Conservation (phyloP, 1,140 invertebrate genomes). For the Chironomus striatipennis region DNA sequence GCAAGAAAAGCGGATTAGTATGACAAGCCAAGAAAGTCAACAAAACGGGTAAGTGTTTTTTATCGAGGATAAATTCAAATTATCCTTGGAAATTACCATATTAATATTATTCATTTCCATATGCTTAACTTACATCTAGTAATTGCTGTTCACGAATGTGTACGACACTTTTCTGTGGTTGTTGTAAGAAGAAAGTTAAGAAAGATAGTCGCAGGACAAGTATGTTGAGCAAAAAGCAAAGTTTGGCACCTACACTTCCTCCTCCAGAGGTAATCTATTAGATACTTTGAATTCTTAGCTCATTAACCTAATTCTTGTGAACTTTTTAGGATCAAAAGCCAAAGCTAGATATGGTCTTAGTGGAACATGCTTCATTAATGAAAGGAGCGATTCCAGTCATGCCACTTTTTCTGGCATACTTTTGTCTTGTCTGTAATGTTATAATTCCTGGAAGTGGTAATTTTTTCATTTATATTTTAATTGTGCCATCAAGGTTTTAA, state of each 20-base stretch:
- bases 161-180: slow-evolving; percentile 29
- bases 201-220: slow-evolving; percentile 48
- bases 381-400: slow-evolving; percentile 82
- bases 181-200: slow-evolving; percentile 37
- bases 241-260: slow-evolving; percentile 48
- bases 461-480: slow-evolving; percentile 29
- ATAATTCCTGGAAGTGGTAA: slow-evolving; percentile 76
- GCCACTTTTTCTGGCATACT: slow-evolving; percentile 70
- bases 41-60: not conserved
- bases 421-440: slow-evolving; percentile 79
- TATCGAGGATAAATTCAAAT: slow-evolving; percentile 28
- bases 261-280: slow-evolving; percentile 44
- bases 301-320: slow-evolving; percentile 19
- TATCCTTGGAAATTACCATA: slow-evolving; percentile 27
- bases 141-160: slow-evolving; percentile 28
- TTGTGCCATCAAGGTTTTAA: not conserved
- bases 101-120: slow-evolving; percentile 29
- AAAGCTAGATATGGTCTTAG: slow-evolving; percentile 63
- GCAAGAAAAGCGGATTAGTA: not conserved
- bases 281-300: no score
- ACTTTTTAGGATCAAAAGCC: slow-evolving; percentile 63
- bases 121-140: slow-evolving; percentile 20
- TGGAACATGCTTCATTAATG: slow-evolving; percentile 75
- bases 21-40: not conserved
- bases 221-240: slow-evolving; percentile 51